phyloP scores from a whole-genome alignment of 2,797 vertebrate species.

The Cephalopachus bancanus region DNA sequence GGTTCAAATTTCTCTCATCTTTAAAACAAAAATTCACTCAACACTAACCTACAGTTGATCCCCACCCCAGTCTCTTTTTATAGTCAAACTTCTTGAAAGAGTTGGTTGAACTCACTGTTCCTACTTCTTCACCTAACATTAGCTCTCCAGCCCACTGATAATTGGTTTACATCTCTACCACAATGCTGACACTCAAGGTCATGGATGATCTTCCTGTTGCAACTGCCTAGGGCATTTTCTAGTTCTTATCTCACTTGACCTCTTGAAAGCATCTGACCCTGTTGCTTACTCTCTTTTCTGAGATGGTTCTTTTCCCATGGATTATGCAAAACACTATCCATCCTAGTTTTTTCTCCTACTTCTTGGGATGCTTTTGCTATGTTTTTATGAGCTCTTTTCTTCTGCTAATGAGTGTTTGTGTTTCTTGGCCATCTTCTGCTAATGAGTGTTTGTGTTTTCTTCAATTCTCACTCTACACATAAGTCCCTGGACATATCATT shows the following conservation, averaged over 20 bases:
- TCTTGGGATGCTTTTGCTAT: background rate
- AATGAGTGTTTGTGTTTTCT: background rate
- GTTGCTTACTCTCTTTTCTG: background rate
- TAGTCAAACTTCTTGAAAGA: background rate
- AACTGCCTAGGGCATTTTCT: background rate
- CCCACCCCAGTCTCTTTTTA: background rate
- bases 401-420: background rate
- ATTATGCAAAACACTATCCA: background rate
- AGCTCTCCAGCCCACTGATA: background rate
- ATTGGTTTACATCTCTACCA: background rate
- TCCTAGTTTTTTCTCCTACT: background rate
- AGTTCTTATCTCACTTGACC: background rate
- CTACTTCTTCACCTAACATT: background rate
- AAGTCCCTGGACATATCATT: background rate
- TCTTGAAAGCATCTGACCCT: conserved; percentile 31
- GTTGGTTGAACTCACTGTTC: background rate
- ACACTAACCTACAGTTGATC: background rate
- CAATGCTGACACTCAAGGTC: background rate
- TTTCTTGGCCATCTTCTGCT: background rate
- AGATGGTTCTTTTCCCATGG: background rate
- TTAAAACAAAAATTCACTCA: background rate
- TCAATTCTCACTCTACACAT: background rate
- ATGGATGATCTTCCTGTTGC: background rate
- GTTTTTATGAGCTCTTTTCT: background rate
- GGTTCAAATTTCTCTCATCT: background rate